Evolutionary conservation across 2,797 vertebrate genomes (phyloP).

Genomic region (Coracias cyanogaster): DNA sequence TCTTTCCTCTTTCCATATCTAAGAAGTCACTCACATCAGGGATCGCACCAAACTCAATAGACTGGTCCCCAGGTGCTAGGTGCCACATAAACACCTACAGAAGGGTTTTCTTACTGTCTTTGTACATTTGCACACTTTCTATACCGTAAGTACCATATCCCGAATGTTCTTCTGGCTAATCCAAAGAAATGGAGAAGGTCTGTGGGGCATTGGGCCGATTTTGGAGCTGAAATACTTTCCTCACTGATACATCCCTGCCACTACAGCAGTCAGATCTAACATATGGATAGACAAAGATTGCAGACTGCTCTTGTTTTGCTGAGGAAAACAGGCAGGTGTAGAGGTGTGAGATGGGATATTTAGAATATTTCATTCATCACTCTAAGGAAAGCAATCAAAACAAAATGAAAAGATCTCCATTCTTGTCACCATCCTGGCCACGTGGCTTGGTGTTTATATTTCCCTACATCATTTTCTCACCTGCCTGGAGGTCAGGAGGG

Average conservation of each 20-base stretch:
- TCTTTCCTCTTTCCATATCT: neutral
- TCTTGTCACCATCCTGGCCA: neutral
- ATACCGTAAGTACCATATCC: fast-evolving
- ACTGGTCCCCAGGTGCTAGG: fast-evolving
- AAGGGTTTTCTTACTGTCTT: neutral
- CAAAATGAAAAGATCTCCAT: neutral
- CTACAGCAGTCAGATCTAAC: neutral
- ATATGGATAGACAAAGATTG: neutral
- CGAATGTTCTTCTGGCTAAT: neutral
- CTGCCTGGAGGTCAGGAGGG: neutral
- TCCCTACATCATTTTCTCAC: neutral
- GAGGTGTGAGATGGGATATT: neutral
- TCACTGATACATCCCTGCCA: neutral
- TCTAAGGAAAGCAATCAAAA: neutral
- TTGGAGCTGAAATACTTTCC: neutral
- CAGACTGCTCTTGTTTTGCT: neutral
- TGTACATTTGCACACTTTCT: neutral
- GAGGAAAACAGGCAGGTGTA: neutral
- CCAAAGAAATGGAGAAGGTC: neutral
- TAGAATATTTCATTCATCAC: neutral
- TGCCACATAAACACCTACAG: neutral
- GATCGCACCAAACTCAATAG: fast-evolving
- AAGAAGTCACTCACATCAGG: neutral
- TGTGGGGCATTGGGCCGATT: neutral
- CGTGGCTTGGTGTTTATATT: neutral